Evolutionary conservation across 2,888 invertebrate species (phyloP), one percentile per base, ranked within the genome.

Genomic region (Gastrophysa polygoni): DNA sequence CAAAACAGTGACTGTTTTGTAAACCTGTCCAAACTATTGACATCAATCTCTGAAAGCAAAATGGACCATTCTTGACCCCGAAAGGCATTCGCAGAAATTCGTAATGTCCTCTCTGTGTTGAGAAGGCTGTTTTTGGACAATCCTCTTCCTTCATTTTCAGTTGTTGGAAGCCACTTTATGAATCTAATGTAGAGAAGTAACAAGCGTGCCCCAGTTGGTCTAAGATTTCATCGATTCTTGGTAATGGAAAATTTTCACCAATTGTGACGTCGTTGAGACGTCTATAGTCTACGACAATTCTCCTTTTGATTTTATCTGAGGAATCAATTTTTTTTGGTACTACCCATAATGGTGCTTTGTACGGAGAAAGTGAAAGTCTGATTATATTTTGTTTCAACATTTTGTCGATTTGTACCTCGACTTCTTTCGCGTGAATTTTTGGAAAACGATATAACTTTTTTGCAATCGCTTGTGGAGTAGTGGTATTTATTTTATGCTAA

Each of bases 251-350:
- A 5, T 70, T 65, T 52, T 80, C 77, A 2, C 71, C 74, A 0
- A 78, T 68, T 0, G 80, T 80, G 28, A 73, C 71, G 8, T 79
- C 72, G 61, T 82, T 82, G 50, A 81, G 50, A 64, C 78, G 75
- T 4, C 68, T 20, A 59, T 66, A 66, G 49, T 67, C 66, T 8
- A 70, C 56, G 7, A 70, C 64, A 4, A 70, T 61, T 58, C 64
- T n/a, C 28, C 28, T 6, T 28, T 28, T 28, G 8, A 8, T 28
- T 28, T 28, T 28, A 28, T 8, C 28, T 28, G 28, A 28, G 8
- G 28, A 28, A 8, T 28, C 28, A 4, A 28, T 4, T 28, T 28
- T 28, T 28, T 28, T 28, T 28, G 28, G 28, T 4, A 28, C 28
- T 28, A 28, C 28, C 28, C 28, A 28, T 28, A n/a, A n/a, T 7